These are phyloP conservation scores for Notarius quadriscutis DNA, from an alignment of 2,113 vertebrate species.

Conservation along the genomic window DNA sequence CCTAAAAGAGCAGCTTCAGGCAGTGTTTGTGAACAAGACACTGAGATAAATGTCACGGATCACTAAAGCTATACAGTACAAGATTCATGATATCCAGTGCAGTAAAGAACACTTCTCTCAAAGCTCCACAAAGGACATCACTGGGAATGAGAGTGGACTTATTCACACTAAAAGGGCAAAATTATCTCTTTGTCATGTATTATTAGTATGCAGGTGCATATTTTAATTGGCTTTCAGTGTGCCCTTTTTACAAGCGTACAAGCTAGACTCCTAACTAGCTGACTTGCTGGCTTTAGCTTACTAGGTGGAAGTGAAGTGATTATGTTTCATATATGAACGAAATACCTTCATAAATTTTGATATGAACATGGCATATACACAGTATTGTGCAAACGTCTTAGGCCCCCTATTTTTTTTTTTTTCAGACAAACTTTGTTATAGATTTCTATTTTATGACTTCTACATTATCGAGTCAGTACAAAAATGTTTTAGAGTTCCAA, in stretches of 20 bases:
- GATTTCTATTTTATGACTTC: too few relatives aligned
- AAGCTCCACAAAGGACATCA: background rate
- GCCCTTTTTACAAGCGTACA: background rate
- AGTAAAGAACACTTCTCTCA: background rate
- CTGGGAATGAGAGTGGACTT: background rate
- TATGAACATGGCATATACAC: background rate
- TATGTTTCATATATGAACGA: background rate
- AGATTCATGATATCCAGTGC: background rate
- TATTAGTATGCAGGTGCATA: background rate
- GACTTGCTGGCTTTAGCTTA: background rate
- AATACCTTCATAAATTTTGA: background rate
- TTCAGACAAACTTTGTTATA: background rate
- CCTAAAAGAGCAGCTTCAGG: constrained; percentile 22
- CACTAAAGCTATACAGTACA: background rate
- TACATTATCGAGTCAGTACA: too few relatives aligned
- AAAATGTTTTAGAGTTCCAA: too few relatives aligned
- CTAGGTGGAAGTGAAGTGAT: background rate
- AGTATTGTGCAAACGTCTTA: too few relatives aligned
- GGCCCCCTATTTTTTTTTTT: too few relatives aligned
- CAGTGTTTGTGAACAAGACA: constrained; percentile 15
- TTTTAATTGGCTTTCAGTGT: background rate
- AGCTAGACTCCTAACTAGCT: background rate
- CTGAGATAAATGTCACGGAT: constrained; percentile 15
- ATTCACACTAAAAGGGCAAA: background rate
- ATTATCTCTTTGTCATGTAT: background rate